Evolutionary conservation across 2,888 invertebrate species (phyloP).

Genomic region (Monopis laevigella): DNA sequence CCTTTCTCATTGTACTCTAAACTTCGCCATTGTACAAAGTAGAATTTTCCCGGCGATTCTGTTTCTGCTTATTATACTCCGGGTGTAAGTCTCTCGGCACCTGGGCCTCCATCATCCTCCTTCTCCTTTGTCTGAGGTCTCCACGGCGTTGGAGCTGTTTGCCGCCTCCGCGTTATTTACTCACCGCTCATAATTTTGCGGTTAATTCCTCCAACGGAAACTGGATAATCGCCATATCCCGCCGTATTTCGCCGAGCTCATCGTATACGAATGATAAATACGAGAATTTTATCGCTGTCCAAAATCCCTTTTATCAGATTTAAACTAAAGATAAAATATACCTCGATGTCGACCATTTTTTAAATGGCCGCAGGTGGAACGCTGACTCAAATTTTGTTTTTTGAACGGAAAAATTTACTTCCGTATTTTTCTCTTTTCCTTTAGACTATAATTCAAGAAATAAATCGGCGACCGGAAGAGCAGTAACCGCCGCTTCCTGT

Average conservation of each 20-base stretch:
- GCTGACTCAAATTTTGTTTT: slow-evolving; percentile 7
- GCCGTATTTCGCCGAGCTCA: slow-evolving; percentile 3
- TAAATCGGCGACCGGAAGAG: slow-evolving; percentile 34
- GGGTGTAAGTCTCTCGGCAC: slow-evolving; percentile 23
- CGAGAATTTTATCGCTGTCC: background rate
- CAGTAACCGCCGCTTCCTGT: slow-evolving; percentile 38
- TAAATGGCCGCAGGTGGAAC: slow-evolving; percentile 5
- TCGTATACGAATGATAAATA: slow-evolving; percentile 7
- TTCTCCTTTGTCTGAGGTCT: slow-evolving; percentile 16
- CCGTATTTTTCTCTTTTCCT: slow-evolving; percentile 5
- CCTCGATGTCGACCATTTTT: too few relatives aligned
- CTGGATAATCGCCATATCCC: slow-evolving; percentile 12
- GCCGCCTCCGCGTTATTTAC: slow-evolving; percentile 14
- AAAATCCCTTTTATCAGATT: slow-evolving; percentile 6
- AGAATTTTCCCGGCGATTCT: slow-evolving; percentile 17
- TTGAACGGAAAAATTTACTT: slow-evolving; percentile 4
- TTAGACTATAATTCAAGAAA: slow-evolving; percentile 11
- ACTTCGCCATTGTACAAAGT: slow-evolving; percentile 12
- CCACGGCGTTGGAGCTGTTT: slow-evolving; percentile 15
- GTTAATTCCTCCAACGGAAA: slow-evolving; percentile 13
- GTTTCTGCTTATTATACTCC: slow-evolving; percentile 30
- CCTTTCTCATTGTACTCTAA: slow-evolving; percentile 12
- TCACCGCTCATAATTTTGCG: slow-evolving; percentile 13
- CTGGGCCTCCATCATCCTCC: slow-evolving; percentile 25
- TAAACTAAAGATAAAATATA: slow-evolving; percentile 2